A percentile compares a stretch with the other conserved stretches of the same genome.
Evolutionary conservation across 53 echinoderm and acorn worm species (phyloP).

Genomic region (Paracentrotus lividus): DNA sequence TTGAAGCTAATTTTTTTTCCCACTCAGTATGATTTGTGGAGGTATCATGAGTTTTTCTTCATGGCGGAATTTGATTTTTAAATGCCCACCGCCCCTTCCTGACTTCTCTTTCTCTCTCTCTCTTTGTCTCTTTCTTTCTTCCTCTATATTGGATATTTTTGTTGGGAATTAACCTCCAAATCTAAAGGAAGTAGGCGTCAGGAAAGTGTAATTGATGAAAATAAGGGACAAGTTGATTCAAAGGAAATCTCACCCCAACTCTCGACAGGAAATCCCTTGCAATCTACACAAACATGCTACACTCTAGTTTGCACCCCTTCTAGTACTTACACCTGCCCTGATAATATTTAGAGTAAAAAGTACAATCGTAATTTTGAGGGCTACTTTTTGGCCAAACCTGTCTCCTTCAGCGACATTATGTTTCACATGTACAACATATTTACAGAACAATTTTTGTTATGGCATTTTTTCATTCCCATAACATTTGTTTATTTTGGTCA

Average conservation of each 20-base stretch:
- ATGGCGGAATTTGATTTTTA: background rate
- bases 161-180: constrained; percentile 31
- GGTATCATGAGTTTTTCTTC: background rate
- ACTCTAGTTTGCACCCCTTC: background rate
- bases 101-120: background rate
- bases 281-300: constrained; percentile 29
- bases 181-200: constrained; percentile 44
- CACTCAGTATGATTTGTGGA: too few species aligned
- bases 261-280: constrained; percentile 26
- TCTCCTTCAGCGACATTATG: too few species aligned
- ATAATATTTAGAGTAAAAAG: too few species aligned
- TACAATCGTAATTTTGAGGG: too few species aligned
- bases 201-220: constrained; percentile 24
- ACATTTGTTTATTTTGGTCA: too few species aligned
- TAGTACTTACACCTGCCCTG: constrained; percentile 4
- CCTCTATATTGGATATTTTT: background rate
- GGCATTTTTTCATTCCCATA: too few species aligned
- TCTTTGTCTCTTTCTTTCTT: background rate
- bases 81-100: background rate
- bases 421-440: too few species aligned
- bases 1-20: too few species aligned
- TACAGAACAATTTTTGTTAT: too few species aligned
- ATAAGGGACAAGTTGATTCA: background rate
- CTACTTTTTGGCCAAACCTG: too few species aligned
- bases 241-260: constrained; percentile 52